phyloP scores from a whole-genome alignment of 1,140 invertebrate species.

The Teleogryllus occipitalis region DNA sequence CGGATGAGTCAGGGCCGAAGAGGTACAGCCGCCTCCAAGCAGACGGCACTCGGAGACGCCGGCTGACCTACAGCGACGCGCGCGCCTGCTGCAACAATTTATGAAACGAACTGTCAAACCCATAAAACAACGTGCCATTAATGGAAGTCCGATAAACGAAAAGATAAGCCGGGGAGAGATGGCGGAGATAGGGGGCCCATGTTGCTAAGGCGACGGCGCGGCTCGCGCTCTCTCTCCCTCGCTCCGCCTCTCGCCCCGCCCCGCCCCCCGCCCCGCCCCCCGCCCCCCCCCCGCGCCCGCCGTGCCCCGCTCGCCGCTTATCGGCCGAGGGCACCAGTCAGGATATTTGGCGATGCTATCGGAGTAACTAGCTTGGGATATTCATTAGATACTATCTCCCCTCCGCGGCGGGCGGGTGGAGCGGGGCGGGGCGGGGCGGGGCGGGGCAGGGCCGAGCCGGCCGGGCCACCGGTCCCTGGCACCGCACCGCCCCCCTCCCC shows the following conservation, averaged over 20 bases:
- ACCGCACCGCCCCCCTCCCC: not conserved
- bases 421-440: not conserved
- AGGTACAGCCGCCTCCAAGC: not conserved
- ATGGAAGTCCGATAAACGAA: constrained; percentile 16
- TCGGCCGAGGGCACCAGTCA: constrained; percentile 16
- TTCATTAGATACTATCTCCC: constrained; percentile 21
- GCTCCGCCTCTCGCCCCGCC: not conserved
- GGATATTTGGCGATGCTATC: constrained; percentile 22
- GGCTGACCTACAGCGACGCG: not conserved
- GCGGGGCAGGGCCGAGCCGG: not conserved
- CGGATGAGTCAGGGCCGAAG: not conserved
- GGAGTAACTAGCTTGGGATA: constrained; percentile 21
- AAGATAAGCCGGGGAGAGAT: constrained; percentile 13
- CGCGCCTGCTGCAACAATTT: not conserved
- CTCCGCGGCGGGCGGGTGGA: not conserved
- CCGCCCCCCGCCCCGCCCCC: not conserved
- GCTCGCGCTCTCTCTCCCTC: not conserved
- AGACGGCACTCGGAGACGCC: not conserved
- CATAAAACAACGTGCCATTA: constrained; percentile 17
- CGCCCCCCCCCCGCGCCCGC: not conserved
- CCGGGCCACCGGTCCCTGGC: not conserved
- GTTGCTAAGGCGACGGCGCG: constrained; percentile 19
- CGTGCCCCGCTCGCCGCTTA: constrained; percentile 15
- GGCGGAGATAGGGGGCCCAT: constrained; percentile 16
- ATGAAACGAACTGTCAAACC: constrained; percentile 4